phyloP scores from a whole-genome alignment of 2,797 vertebrate species.

The Smutsia temminckii region DNA sequence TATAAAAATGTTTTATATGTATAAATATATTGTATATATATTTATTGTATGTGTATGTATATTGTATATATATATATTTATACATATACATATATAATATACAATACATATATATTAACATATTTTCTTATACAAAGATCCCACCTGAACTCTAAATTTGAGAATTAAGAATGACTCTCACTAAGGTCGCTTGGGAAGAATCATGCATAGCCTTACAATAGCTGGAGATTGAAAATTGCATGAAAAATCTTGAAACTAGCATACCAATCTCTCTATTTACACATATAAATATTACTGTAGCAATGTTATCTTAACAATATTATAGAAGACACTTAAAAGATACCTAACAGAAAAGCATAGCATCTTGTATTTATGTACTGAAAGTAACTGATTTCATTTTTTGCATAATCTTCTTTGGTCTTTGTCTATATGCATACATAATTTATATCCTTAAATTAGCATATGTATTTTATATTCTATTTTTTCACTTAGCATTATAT shows the following conservation, averaged over 20 bases:
- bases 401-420: not conserved
- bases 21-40: not conserved
- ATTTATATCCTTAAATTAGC: not conserved
- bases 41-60: not conserved
- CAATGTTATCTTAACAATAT: slow-evolving; percentile 8
- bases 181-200: not conserved
- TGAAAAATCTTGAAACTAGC: not conserved
- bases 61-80: not conserved
- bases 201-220: not conserved
- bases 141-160: not conserved
- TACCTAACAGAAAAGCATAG: not conserved
- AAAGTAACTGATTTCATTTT: not conserved
- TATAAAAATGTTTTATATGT: not conserved
- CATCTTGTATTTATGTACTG: not conserved
- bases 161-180: not conserved
- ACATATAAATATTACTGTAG: not conserved
- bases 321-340: not conserved
- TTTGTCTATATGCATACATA: not conserved
- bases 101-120: not conserved
- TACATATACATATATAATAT: not conserved
- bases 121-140: not conserved
- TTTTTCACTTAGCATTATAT: not conserved
- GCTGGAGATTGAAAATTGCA: not conserved
- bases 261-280: not conserved
- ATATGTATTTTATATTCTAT: not conserved